Evolutionary conservation across 2,888 invertebrate species (phyloP).

Genomic region (Crocallis elinguaria): DNA sequence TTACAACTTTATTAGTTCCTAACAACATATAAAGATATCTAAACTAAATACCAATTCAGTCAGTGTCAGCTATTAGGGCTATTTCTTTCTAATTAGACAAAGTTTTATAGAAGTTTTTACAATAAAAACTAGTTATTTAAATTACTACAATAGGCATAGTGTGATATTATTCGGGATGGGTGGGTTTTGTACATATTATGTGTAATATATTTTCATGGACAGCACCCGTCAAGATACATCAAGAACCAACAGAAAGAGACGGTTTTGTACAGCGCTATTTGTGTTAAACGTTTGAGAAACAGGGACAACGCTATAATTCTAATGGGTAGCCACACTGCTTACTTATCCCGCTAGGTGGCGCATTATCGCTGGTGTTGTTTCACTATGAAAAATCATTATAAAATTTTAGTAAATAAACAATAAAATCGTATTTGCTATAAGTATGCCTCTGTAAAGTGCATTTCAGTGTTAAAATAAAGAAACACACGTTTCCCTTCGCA

Average conservation of each 20-base stretch:
- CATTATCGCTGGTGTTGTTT: no score
- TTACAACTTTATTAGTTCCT: slow-evolving; percentile 67
- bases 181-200: slow-evolving; percentile 37
- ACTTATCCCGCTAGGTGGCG: no score
- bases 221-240: slow-evolving; percentile 2
- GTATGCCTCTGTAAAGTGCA: no score
- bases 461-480: no score
- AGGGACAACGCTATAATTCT: neutral
- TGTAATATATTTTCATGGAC: slow-evolving; percentile 17
- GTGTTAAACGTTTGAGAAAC: neutral
- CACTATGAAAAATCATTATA: no score
- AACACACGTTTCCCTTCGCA: no score
- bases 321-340: neutral
- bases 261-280: neutral
- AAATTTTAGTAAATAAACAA: no score
- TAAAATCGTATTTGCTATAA: no score
- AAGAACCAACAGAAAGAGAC: neutral
- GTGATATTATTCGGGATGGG: slow-evolving; percentile 37
- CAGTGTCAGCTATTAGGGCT: slow-evolving; percentile 23
- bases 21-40: slow-evolving; percentile 35
- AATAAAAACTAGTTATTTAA: slow-evolving; percentile 15
- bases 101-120: slow-evolving; percentile 3
- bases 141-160: slow-evolving; percentile 27
- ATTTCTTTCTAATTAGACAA: slow-evolving; percentile 36
- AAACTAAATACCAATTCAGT: slow-evolving; percentile 45